phyloP scores from a whole-genome alignment of 2,113 vertebrate genomes.

The Saccopteryx bilineata region DNA sequence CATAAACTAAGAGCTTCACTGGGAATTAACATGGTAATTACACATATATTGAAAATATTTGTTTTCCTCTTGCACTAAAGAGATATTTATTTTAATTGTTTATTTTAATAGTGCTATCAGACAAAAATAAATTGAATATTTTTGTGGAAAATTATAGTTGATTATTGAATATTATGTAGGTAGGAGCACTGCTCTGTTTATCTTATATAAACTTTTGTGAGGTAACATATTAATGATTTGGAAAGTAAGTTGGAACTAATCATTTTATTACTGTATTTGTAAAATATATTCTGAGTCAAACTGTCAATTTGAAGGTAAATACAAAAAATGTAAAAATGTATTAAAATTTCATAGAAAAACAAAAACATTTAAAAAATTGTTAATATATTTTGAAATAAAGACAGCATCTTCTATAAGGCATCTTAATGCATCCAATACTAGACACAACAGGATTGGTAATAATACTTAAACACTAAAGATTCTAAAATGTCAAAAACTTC shows the following conservation, averaged over 20 bases:
- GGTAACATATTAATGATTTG: neutral
- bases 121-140: neutral
- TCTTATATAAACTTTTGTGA: neutral
- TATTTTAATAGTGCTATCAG: neutral
- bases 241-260: neutral
- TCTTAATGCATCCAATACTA: neutral
- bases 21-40: neutral
- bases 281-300: neutral
- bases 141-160: neutral
- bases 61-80: neutral
- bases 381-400: neutral
- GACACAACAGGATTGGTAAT: neutral
- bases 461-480: neutral
- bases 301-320: neutral
- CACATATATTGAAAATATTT: neutral
- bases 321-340: neutral
- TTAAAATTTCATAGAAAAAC: neutral
- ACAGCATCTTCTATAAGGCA: neutral
- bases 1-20: neutral
- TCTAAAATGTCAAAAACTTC: neutral
- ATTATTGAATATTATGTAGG: neutral
- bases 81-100: constrained; percentile 14
- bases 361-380: neutral
- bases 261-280: neutral
- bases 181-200: neutral